A percentile compares a stretch with the other conserved stretches of the same genome.
Evolutionary conservation across 1,140 invertebrate species (phyloP).

Genomic region (Apis florea): DNA sequence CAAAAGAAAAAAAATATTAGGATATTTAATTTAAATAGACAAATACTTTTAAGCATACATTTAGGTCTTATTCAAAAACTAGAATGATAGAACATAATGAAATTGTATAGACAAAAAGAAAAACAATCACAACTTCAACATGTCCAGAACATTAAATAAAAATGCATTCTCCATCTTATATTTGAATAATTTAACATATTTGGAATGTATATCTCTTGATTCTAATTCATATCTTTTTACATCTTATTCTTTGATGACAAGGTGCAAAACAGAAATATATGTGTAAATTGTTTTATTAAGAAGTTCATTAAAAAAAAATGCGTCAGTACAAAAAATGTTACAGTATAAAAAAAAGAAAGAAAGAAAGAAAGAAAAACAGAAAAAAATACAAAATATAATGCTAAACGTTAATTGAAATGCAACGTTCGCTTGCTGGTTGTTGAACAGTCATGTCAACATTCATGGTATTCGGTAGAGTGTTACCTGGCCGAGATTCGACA

Average conservation of each 20-base stretch:
- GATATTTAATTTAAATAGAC: conserved; percentile 1
- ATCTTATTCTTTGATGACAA: neutral
- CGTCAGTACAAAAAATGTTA: conserved; percentile 68
- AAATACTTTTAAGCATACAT: conserved; percentile 2
- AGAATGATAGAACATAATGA: conserved; percentile 4
- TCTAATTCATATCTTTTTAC: neutral
- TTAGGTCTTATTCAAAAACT: conserved; percentile 5
- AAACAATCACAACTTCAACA: neutral
- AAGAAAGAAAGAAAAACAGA: conserved; percentile 16
- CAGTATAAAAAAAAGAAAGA: conserved; percentile 61
- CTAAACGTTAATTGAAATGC: conserved; percentile 69
- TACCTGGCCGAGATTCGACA: conserved; percentile 79
- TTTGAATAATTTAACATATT: neutral
- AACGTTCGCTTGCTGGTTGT: conserved; percentile 58
- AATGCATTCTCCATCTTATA: neutral
- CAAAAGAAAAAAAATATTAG: conserved; percentile 2
- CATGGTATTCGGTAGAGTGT: conserved; percentile 78
- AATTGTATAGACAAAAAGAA: neutral
- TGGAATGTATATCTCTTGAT: neutral
- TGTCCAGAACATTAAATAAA: neutral
- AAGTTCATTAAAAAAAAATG: conserved; percentile 56
- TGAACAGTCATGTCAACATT: conserved; percentile 60
- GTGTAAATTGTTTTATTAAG: conserved; percentile 64
- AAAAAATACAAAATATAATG: conserved; percentile 67
- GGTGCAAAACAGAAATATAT: conserved; percentile 51